phyloP scores from a whole-genome alignment of 2,113 vertebrate species.

The Ptilonorhynchus violaceus region DNA sequence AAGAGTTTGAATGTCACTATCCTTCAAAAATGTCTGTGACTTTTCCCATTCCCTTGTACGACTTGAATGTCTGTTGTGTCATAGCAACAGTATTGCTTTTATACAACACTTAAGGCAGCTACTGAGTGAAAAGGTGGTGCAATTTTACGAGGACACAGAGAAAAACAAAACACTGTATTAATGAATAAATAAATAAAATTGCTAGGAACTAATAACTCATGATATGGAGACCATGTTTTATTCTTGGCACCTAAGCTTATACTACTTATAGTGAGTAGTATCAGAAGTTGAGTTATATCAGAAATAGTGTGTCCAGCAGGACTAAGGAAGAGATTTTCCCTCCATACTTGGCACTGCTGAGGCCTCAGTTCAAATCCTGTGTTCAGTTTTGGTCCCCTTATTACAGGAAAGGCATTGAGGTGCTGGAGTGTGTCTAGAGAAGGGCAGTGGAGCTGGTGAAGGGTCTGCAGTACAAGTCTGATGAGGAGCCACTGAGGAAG shows the following conservation, averaged over 20 bases:
- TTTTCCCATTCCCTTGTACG: background rate
- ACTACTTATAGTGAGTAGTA: background rate
- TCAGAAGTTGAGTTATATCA: background rate
- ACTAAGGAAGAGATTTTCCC: background rate
- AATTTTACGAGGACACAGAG: background rate
- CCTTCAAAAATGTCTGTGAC: background rate
- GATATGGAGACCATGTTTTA: background rate
- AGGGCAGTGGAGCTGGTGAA: background rate
- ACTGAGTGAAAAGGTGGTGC: background rate
- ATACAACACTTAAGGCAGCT: background rate
- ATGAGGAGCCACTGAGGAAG: background rate
- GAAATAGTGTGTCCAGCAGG: too few species aligned
- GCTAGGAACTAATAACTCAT: background rate
- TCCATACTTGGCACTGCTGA: accelerated
- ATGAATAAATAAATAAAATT: background rate
- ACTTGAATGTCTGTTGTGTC: background rate
- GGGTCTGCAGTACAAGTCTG: background rate
- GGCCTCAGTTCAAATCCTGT: accelerated
- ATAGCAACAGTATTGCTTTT: background rate
- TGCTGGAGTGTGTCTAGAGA: background rate
- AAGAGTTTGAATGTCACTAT: background rate
- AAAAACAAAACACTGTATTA: background rate
- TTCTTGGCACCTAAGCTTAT: background rate
- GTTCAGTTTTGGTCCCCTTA: background rate
- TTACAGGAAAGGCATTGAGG: background rate